A percentile compares a stretch with the other conserved stretches of the same genome.
Conservation (phyloP, 1,140 invertebrate species). For the Megathymus violae region DNA sequence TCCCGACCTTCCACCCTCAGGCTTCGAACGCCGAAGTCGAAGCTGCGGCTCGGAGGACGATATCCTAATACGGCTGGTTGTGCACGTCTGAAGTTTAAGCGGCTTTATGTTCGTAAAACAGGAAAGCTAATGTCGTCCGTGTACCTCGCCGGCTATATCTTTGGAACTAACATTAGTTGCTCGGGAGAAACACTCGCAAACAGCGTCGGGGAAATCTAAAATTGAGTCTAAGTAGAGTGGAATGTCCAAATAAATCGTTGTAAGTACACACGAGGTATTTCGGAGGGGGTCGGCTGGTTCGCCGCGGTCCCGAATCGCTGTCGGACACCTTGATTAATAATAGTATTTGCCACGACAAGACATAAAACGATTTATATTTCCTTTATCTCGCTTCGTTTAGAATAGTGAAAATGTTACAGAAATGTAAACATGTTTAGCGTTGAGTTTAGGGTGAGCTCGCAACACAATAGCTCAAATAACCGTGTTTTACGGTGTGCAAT, state of each 20-base stretch:
- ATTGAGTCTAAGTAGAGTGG: constrained; percentile 22
- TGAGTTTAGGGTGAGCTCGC: not conserved
- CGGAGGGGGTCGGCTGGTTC: constrained; percentile 24
- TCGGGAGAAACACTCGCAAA: constrained; percentile 13
- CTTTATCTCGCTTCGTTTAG: constrained; percentile 16
- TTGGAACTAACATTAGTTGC: constrained; percentile 16
- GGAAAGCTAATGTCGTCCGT: constrained; percentile 47
- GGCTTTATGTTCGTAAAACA: constrained; percentile 39
- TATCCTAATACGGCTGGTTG: constrained; percentile 16
- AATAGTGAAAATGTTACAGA: constrained; percentile 17
- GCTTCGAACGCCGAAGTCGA: constrained; percentile 32
- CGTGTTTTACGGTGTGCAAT: not conserved
- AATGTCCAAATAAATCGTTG: constrained; percentile 29
- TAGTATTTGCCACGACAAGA: constrained; percentile 25
- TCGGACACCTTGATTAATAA: constrained; percentile 28
- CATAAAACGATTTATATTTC: constrained; percentile 30
- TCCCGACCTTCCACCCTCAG: constrained; percentile 39
- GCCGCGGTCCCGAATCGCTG: constrained; percentile 22
- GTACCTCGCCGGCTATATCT: constrained; percentile 34
- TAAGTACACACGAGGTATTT: constrained; percentile 29
- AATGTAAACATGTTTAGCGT: constrained; percentile 7
- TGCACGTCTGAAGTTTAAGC: constrained; percentile 36
- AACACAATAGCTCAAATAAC: not conserved
- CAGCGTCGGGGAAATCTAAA: constrained; percentile 29
- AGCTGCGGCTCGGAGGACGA: constrained; percentile 35